A percentile compares a stretch with the other conserved stretches of the same genome.
These are phyloP conservation scores for Microtus oregoni DNA, from an alignment of 2,113 vertebrate species.

Conservation along the genomic window DNA sequence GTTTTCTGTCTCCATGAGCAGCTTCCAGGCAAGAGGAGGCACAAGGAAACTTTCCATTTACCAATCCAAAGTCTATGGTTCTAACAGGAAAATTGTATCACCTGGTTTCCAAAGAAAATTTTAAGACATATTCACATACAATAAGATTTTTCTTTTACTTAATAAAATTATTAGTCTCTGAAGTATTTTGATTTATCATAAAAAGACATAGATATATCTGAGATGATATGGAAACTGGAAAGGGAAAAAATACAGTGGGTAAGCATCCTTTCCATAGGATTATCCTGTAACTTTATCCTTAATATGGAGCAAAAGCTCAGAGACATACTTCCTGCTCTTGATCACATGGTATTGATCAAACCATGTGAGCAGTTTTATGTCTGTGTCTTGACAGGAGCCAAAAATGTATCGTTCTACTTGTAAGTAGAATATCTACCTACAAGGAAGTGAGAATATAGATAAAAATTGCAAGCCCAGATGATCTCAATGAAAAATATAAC, in stretches of 20 bases:
- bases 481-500: neutral
- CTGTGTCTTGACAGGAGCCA: neutral
- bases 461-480: neutral
- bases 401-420: neutral
- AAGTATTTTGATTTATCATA: neutral
- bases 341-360: neutral
- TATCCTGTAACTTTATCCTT: neutral
- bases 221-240: neutral
- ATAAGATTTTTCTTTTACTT: neutral
- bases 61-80: neutral
- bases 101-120: constrained; percentile 42
- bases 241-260: neutral
- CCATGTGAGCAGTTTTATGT: neutral
- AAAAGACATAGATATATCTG: neutral
- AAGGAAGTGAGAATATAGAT: neutral
- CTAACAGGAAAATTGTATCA: constrained; percentile 11
- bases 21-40: neutral
- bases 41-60: constrained; percentile 41
- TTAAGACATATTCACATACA: constrained; percentile 31
- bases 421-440: neutral
- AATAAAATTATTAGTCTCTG: neutral
- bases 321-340: neutral
- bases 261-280: neutral
- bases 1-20: constrained; percentile 38
- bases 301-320: neutral